Evolutionary conservation across 1,140 invertebrate genomes (phyloP).

Genomic region (Lepidurus couesii): DNA sequence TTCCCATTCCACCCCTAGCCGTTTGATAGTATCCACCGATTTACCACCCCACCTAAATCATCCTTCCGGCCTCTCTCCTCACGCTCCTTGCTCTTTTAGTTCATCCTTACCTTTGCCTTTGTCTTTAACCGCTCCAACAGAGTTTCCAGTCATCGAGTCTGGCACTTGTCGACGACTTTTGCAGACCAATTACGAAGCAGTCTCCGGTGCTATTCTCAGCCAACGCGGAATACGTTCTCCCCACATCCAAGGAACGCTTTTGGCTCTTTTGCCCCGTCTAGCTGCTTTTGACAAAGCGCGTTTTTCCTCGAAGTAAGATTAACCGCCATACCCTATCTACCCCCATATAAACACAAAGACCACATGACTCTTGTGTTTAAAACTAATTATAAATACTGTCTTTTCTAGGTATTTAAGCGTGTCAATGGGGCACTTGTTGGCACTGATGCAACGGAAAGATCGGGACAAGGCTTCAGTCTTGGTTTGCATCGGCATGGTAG

Average conservation of each 20-base stretch:
- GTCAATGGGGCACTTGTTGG: slow-evolving; percentile 71
- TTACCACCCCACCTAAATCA: background rate
- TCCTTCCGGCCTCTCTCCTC: background rate
- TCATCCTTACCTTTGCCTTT: background rate
- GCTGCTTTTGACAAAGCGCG: slow-evolving; percentile 83
- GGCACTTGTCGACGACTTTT: slow-evolving; percentile 78
- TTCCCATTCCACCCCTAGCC: background rate
- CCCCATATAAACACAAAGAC: too few relatives aligned
- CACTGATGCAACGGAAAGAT: slow-evolving; percentile 66
- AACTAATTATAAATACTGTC: slow-evolving; percentile 29
- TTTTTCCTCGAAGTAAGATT: slow-evolving; percentile 50
- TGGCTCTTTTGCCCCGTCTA: slow-evolving; percentile 85
- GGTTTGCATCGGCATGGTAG: slow-evolving; percentile 80
- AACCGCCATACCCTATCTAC: background rate
- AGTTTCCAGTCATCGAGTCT: slow-evolving; percentile 65
- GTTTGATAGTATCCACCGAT: background rate
- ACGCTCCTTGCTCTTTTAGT: background rate
- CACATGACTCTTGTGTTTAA: background rate
- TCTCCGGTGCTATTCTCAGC: slow-evolving; percentile 69
- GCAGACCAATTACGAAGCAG: slow-evolving; percentile 72
- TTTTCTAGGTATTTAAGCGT: slow-evolving; percentile 61
- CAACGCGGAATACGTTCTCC: slow-evolving; percentile 66
- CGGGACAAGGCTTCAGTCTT: slow-evolving; percentile 80
- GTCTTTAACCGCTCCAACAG: background rate
- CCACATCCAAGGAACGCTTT: slow-evolving; percentile 80